These are phyloP conservation scores for Tetrax tetrax DNA, from an alignment of 2,113 vertebrate genomes.

Conservation along the genomic window DNA sequence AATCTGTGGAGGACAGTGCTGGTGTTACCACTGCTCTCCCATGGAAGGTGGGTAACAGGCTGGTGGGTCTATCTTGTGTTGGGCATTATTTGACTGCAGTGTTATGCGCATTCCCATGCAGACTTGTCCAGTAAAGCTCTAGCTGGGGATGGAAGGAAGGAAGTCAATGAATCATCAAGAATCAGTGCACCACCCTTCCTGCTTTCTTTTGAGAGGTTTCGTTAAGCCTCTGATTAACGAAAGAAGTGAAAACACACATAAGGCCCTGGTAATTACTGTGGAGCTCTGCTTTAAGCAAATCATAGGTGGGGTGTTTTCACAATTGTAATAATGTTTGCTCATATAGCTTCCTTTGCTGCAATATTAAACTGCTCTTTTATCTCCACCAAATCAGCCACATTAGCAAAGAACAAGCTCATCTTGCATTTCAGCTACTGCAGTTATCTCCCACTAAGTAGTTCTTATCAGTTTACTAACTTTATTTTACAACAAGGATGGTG, in stretches of 20 bases:
- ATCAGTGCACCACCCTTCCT: slow-evolving; percentile 36
- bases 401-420: neutral
- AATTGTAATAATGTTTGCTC: neutral
- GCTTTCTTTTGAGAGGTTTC: slow-evolving; percentile 21
- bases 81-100: neutral
- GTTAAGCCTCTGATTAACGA: neutral
- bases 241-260: neutral
- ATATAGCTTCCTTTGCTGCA: neutral
- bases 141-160: slow-evolving; percentile 31
- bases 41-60: rapidly evolving
- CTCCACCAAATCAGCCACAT: neutral
- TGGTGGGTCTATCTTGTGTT: neutral
- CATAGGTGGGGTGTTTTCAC: neutral
- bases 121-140: neutral
- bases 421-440: neutral
- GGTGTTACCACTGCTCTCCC: neutral
- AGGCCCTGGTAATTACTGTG: neutral
- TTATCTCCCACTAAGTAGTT: neutral
- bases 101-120: rapidly evolving
- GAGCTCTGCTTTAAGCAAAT: neutral
- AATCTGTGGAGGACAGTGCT: neutral
- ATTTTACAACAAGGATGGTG: neutral
- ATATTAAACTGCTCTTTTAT: neutral
- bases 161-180: slow-evolving; percentile 53
- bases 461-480: neutral